Percentiles rank a stretch among this genome's conserved stretches.
Evolutionary conservation across 2,113 vertebrate species (phyloP).

Genomic region (Sinocyclocheilus grahami): DNA sequence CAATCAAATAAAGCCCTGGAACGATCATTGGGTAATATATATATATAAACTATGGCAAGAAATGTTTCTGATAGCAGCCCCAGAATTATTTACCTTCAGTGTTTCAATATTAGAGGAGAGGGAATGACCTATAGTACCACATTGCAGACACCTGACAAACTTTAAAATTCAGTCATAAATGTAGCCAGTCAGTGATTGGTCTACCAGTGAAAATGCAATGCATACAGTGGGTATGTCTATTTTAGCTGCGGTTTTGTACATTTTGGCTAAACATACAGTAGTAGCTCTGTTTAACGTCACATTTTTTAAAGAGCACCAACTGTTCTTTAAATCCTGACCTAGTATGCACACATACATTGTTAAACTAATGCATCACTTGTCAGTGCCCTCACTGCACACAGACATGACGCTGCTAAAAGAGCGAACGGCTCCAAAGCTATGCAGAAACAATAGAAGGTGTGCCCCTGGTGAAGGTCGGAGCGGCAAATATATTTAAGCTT

Average conservation of each 20-base stretch:
- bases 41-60: conserved; percentile 43
- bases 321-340: conserved; percentile 7
- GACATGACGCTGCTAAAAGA: conserved; percentile 44
- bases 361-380: conserved; percentile 62
- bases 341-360: conserved; percentile 2
- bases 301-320: not conserved
- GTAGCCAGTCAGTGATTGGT: not conserved
- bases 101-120: conserved; percentile 49
- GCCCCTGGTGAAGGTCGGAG: conserved; percentile 55
- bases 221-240: not conserved
- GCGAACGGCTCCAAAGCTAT: conserved; percentile 41
- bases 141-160: not conserved
- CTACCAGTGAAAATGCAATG: not conserved
- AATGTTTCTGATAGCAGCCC: conserved; percentile 48
- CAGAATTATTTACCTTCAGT: conserved; percentile 49
- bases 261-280: not conserved
- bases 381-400: conserved; percentile 49
- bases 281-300: not conserved
- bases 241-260: not conserved
- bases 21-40: conserved; percentile 61
- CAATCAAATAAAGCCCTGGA: conserved; percentile 66
- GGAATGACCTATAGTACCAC: conserved; percentile 30
- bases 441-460: conserved; percentile 51
- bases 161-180: conserved; percentile 5
- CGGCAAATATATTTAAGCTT: conserved; percentile 2